phyloP scores from a whole-genome alignment of 1,140 invertebrate species.

The Drosophila pruinosa region DNA sequence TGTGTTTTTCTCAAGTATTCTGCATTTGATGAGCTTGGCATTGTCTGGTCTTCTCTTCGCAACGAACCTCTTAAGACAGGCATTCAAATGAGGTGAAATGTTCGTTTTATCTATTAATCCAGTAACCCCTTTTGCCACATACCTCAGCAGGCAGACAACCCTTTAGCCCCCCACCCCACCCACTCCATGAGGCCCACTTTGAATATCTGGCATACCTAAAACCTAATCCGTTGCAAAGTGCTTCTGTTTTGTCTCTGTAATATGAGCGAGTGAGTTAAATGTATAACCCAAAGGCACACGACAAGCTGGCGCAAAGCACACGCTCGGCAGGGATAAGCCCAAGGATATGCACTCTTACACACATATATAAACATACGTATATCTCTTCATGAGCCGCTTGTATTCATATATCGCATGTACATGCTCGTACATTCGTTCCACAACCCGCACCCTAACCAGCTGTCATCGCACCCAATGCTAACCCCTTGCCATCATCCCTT shows the following conservation, averaged over 20 bases:
- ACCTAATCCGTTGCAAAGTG: conserved; percentile 68
- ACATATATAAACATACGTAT: neutral
- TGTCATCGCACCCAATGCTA: conserved; percentile 27
- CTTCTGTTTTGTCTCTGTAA: conserved; percentile 61
- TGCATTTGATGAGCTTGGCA: neutral
- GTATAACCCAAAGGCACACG: conserved; percentile 52
- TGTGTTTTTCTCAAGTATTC: neutral
- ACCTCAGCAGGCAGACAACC: neutral
- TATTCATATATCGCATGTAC: conserved; percentile 20
- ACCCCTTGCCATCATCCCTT: conserved; percentile 23
- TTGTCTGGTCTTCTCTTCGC: neutral
- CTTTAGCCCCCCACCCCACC: neutral
- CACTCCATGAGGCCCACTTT: neutral
- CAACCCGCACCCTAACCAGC: conserved; percentile 1
- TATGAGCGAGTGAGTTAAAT: conserved; percentile 55
- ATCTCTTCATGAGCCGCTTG: conserved; percentile 28
- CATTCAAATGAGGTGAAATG: neutral
- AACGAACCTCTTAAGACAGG: conserved; percentile 5
- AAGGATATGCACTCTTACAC: conserved; percentile 47
- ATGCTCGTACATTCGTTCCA: neutral
- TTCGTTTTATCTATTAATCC: conserved; percentile 51
- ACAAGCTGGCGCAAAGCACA: conserved; percentile 40
- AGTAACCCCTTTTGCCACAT: conserved; percentile 35
- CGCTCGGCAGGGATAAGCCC: conserved; percentile 55
- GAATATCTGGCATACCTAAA: conserved; percentile 38